A percentile compares a stretch with the other conserved stretches of the same genome.
phyloP scores from a whole-genome alignment of 2,113 vertebrate species.

The Macroglossus sobrinus region DNA sequence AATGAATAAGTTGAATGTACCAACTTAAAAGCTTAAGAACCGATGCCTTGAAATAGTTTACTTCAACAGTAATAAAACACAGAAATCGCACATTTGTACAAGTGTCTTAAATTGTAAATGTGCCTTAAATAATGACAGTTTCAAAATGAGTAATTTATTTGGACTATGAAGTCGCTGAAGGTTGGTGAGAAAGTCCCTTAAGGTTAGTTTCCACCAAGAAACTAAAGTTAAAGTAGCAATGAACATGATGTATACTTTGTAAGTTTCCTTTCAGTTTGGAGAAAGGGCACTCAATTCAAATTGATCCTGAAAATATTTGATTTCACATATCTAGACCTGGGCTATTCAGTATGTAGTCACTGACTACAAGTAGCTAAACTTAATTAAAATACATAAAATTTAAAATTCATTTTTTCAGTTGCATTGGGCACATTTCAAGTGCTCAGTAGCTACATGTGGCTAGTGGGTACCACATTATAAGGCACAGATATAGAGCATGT shows the following conservation, averaged over 20 bases:
- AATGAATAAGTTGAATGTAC: not conserved
- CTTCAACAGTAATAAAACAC: conserved; percentile 24
- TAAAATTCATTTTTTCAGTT: not conserved
- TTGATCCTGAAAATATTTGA: not conserved
- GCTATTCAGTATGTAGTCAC: not conserved
- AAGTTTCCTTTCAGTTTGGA: no score
- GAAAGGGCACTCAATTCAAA: not conserved
- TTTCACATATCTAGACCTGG: not conserved
- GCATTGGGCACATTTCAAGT: not conserved
- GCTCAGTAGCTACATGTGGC: not conserved
- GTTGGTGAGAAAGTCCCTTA: not conserved
- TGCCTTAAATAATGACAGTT: conserved; percentile 12
- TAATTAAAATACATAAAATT: conserved; percentile 15
- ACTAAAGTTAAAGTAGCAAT: not conserved
- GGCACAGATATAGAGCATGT: not conserved
- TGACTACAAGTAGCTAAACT: not conserved
- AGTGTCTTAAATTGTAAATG: conserved; percentile 16
- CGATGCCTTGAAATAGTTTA: not conserved
- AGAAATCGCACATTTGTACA: not conserved
- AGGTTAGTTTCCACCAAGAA: not conserved
- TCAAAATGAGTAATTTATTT: conserved; percentile 31
- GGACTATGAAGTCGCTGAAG: not conserved
- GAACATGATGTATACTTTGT: not conserved
- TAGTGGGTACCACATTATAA: not conserved
- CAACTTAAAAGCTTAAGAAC: not conserved